Evolutionary conservation across 2,113 vertebrate species (phyloP).

Genomic region (Cairina moschata): DNA sequence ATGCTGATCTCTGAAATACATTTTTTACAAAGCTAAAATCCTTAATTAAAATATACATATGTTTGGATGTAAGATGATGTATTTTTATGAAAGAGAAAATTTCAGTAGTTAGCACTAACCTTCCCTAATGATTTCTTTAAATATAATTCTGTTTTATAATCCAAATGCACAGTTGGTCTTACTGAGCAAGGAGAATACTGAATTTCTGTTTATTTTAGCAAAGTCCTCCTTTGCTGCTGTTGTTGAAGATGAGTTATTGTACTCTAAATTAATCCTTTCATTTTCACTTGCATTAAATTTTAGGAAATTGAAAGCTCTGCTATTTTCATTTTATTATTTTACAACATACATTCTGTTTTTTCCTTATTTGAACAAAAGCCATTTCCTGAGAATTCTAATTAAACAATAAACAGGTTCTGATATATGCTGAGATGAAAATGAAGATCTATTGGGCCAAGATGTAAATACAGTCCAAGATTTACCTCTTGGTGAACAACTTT

Average conservation of each 20-base stretch:
- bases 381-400: neutral
- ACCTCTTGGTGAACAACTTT: neutral
- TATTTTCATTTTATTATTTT: neutral
- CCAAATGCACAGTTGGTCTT: neutral
- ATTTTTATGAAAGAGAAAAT: neutral
- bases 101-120: neutral
- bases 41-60: neutral
- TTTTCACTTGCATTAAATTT: neutral
- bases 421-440: neutral
- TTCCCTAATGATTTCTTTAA: neutral
- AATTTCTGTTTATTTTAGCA: neutral
- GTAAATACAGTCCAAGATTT: neutral
- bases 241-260: neutral
- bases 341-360: neutral
- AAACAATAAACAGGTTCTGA: neutral
- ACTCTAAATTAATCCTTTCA: neutral
- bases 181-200: neutral
- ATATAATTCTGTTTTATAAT: neutral
- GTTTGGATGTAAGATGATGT: neutral
- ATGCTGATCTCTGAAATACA: neutral
- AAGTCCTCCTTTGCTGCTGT: neutral
- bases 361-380: neutral
- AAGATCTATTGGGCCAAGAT: neutral
- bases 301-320: neutral
- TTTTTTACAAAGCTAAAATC: neutral